These are phyloP conservation scores for Lichenostomus cassidix DNA, from an alignment of 2,113 vertebrate species.

Conservation along the genomic window DNA sequence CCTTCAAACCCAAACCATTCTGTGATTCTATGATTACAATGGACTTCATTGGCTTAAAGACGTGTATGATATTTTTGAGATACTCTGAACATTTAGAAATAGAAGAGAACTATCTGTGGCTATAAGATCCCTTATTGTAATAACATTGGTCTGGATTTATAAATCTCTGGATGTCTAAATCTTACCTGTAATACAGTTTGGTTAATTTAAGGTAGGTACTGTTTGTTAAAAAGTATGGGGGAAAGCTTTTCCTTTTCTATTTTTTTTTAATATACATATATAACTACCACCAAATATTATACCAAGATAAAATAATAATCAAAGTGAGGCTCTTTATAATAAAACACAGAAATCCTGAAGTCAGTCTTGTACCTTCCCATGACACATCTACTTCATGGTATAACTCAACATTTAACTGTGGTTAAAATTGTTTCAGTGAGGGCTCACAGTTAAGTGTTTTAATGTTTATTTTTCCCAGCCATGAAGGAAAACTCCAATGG, in stretches of 20 bases:
- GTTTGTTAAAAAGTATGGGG: background rate
- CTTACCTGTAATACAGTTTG: background rate
- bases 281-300: background rate
- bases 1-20: background rate
- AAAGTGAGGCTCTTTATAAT: background rate
- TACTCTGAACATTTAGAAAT: background rate
- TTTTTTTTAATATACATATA: too few relatives aligned
- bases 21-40: background rate
- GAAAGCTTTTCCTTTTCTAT: background rate
- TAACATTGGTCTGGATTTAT: background rate
- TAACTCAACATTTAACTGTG: background rate
- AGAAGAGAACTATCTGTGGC: background rate
- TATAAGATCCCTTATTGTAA: fast-evolving
- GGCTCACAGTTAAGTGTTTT: background rate
- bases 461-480: background rate
- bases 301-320: background rate
- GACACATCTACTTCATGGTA: background rate
- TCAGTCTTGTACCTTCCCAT: background rate
- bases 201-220: background rate
- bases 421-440: background rate
- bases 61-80: background rate
- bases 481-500: background rate
- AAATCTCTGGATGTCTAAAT: background rate
- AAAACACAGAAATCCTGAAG: background rate
- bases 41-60: background rate